Percentiles rank a stretch among this genome's conserved stretches.
Conservation (phyloP, 2,888 invertebrate genomes). For the Cantharis lateralis region DNA sequence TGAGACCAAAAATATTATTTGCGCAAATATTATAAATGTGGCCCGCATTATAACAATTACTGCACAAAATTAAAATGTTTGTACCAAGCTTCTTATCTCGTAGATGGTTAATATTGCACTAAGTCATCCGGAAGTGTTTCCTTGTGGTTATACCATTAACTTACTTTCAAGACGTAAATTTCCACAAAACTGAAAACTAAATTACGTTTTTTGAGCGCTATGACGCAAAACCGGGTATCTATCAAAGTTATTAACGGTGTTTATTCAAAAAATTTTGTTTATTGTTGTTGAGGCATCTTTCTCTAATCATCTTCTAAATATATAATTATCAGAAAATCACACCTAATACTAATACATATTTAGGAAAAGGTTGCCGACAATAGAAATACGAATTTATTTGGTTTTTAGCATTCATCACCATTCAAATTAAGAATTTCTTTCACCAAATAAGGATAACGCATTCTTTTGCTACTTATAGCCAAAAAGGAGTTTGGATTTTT, state of each 20-base stretch:
- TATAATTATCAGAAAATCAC: not conserved
- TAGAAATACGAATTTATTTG: too few species aligned
- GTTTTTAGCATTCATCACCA: too few species aligned
- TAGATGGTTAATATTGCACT: not conserved
- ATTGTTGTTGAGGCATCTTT: not conserved
- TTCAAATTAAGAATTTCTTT: too few species aligned
- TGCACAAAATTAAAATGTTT: not conserved
- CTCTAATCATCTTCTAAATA: not conserved
- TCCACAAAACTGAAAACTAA: not conserved
- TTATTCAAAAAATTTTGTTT: not conserved
- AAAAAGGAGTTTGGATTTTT: too few species aligned
- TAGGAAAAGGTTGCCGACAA: too few species aligned
- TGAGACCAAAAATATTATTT: not conserved
- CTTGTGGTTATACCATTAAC: conserved; percentile 19
- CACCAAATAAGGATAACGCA: too few species aligned
- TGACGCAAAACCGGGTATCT: not conserved
- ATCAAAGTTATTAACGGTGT: not conserved
- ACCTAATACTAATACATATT: too few species aligned
- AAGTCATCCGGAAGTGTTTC: conserved; percentile 17
- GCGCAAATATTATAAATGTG: not conserved
- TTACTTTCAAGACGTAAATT: not conserved
- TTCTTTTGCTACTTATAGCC: too few species aligned
- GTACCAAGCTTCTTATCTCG: not conserved
- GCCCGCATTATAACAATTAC: not conserved
- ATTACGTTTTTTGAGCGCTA: not conserved